A percentile compares a stretch with the other conserved stretches of the same genome.
phyloP scores from a whole-genome alignment of 2,113 vertebrate species.

The Psittacula cyanocephala region DNA sequence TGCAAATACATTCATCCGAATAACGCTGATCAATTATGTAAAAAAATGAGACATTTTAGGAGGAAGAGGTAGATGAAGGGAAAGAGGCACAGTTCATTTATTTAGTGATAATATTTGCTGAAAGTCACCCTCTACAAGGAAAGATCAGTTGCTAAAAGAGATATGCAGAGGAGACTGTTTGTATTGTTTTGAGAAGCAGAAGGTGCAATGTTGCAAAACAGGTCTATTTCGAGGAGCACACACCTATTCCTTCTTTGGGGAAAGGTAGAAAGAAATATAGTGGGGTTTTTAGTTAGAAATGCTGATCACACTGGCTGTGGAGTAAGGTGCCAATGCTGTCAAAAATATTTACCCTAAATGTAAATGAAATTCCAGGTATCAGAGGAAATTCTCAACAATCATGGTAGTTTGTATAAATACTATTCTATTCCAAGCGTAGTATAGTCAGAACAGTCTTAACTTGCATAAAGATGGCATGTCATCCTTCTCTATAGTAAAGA shows the following conservation, averaged over 20 bases:
- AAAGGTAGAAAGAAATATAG: not conserved
- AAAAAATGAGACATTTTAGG: not conserved
- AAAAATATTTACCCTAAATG: not conserved
- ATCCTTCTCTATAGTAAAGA: not conserved
- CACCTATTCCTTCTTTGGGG: not conserved
- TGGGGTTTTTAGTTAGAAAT: not conserved
- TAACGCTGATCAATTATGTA: not conserved
- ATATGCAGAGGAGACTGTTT: not conserved
- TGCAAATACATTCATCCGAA: conserved; percentile 36
- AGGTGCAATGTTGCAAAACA: not conserved
- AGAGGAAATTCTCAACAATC: not conserved
- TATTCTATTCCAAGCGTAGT: not conserved
- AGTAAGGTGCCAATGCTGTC: not conserved
- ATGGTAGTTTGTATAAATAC: not conserved
- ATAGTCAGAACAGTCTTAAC: not conserved
- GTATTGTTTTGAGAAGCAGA: not conserved
- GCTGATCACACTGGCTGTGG: not conserved
- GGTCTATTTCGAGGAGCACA: not conserved
- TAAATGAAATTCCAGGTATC: not conserved
- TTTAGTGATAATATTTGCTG: not conserved
- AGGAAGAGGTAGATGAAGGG: not conserved
- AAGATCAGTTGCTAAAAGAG: not conserved
- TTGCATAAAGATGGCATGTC: not conserved
- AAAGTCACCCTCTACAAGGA: not conserved
- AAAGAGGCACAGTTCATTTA: not conserved